These are phyloP conservation scores for Pristionchus entomophagus DNA, from an alignment of 2,888 invertebrate species.

Conservation along the genomic window DNA sequence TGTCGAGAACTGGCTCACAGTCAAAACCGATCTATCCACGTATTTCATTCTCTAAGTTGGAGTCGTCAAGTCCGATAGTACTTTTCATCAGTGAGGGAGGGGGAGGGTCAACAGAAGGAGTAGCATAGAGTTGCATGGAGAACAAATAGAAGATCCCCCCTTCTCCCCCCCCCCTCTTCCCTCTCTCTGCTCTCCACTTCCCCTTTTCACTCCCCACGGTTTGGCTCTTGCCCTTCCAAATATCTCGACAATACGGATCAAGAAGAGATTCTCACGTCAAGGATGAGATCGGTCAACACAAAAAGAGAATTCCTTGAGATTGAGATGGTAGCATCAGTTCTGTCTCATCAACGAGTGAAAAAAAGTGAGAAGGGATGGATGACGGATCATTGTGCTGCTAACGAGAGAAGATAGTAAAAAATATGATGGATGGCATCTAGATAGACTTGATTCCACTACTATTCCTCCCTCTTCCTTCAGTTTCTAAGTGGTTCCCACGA, in stretches of 20 bases:
- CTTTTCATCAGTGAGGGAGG: conserved; percentile 31
- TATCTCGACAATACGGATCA: conserved; percentile 1
- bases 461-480: conserved; percentile 11
- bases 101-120: conserved; percentile 41
- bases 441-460: too few relatives aligned
- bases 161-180: neutral
- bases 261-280: neutral
- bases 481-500: conserved; percentile 26
- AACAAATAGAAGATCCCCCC: conserved; percentile 26
- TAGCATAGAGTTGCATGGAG: conserved; percentile 42
- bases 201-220: neutral
- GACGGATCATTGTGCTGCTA: neutral
- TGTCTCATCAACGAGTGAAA: neutral
- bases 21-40: too few relatives aligned
- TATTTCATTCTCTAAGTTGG: too few relatives aligned
- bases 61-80: conserved; percentile 24
- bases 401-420: neutral
- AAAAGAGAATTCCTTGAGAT: neutral
- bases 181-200: neutral
- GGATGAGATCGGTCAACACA: conserved; percentile 1
- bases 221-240: neutral
- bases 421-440: neutral
- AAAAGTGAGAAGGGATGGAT: neutral
- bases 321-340: neutral
- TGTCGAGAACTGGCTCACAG: neutral